Percentiles rank a stretch among this genome's conserved stretches.
These are phyloP conservation scores for Ceratothoa steindachneri DNA, from an alignment of 2,888 invertebrate species.

Conservation along the genomic window DNA sequence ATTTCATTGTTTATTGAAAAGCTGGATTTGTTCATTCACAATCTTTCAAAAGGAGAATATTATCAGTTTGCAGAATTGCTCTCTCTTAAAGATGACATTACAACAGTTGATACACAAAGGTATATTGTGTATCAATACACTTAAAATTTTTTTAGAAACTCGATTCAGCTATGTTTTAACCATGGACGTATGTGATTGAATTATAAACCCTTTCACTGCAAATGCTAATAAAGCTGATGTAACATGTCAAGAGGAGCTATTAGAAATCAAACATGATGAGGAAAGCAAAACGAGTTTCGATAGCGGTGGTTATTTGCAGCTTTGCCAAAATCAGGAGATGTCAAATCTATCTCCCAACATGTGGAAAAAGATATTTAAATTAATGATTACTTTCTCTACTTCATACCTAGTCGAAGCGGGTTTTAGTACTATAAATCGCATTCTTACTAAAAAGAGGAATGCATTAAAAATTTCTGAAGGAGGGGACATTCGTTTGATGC, in stretches of 20 bases:
- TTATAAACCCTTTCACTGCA: not conserved
- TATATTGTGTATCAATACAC: not conserved
- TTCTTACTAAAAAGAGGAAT: not conserved
- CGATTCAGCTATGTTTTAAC: not conserved
- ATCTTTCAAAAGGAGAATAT: not conserved
- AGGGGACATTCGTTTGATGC: not conserved
- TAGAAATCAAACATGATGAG: not conserved
- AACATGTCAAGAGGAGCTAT: constrained; percentile 1
- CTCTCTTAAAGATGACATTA: not conserved
- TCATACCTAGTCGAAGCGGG: not conserved
- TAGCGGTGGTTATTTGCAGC: not conserved
- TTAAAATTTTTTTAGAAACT: not conserved
- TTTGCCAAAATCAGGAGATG: not conserved
- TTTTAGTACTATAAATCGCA: not conserved
- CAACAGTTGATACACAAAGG: not conserved
- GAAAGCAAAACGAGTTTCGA: not conserved
- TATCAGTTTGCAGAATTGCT: not conserved
- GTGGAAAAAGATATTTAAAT: not conserved
- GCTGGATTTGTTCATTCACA: not conserved
- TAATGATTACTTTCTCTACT: not conserved
- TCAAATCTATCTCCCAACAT: not conserved
- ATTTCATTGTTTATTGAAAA: constrained; percentile 1
- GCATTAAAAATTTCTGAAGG: not conserved
- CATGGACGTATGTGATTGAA: not conserved
- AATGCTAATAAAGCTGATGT: not conserved